These are phyloP conservation scores for Agrochola litura DNA, from an alignment of 2,888 invertebrate genomes.

Conservation along the genomic window DNA sequence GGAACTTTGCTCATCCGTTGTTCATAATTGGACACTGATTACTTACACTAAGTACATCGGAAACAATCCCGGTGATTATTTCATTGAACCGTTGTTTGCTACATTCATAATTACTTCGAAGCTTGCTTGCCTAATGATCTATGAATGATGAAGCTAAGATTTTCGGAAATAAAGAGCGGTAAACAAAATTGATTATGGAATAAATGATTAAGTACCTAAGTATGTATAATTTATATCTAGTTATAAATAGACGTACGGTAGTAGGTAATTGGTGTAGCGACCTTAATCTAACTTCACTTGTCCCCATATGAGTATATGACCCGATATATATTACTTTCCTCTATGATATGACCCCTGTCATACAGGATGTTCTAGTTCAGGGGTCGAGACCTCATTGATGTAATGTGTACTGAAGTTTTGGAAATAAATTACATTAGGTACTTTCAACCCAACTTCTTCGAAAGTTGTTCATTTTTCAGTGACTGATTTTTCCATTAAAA, in stretches of 20 bases:
- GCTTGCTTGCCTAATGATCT: neutral
- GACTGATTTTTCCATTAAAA: neutral
- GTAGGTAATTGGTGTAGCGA: neutral
- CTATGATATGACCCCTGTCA: too few relatives aligned
- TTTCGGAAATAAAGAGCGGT: neutral
- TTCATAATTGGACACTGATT: slow-evolving; percentile 26
- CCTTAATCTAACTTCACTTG: neutral
- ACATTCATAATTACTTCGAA: slow-evolving; percentile 2
- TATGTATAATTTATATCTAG: neutral
- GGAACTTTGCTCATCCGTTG: slow-evolving; percentile 17
- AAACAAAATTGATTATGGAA: neutral
- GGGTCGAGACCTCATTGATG: too few relatives aligned
- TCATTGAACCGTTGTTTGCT: neutral
- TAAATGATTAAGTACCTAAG: too few relatives aligned
- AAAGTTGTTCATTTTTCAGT: neutral
- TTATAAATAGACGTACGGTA: too few relatives aligned
- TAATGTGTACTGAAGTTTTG: too few relatives aligned
- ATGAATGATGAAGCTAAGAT: neutral
- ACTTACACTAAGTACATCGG: slow-evolving; percentile 19
- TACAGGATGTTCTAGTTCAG: too few relatives aligned
- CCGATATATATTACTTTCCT: too few relatives aligned
- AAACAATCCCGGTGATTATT: slow-evolving; percentile 14
- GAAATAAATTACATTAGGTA: too few relatives aligned
- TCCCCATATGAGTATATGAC: too few relatives aligned
- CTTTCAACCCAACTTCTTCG: neutral